Percentiles rank a stretch among this genome's conserved stretches.
These are phyloP conservation scores for Falco berigora DNA, from an alignment of 2,797 vertebrate species.

Conservation along the genomic window DNA sequence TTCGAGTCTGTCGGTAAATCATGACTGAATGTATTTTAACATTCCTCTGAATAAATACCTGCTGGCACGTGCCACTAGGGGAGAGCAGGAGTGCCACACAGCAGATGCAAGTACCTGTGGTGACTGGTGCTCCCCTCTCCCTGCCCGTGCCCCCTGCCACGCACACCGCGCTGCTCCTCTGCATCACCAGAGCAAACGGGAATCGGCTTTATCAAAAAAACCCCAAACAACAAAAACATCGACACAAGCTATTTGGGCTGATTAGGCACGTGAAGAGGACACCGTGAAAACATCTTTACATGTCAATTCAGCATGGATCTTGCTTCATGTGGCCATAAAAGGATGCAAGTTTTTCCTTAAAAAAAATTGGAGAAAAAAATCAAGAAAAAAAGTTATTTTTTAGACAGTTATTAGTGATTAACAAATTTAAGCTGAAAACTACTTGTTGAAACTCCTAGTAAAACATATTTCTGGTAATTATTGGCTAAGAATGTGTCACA, in stretches of 20 bases:
- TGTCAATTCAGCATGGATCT: neutral
- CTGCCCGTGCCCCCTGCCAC: neutral
- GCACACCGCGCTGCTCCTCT: neutral
- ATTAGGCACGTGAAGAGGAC: neutral
- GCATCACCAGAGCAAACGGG: accelerated
- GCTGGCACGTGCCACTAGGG: accelerated
- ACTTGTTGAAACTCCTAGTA: neutral
- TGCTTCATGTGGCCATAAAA: neutral
- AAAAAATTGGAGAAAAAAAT: neutral
- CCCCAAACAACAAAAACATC: neutral
- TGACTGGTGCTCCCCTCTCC: neutral
- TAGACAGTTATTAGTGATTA: neutral
- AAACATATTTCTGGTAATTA: neutral
- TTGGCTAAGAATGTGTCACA: neutral
- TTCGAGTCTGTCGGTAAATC: neutral
- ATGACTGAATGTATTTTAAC: neutral
- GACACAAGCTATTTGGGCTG: neutral
- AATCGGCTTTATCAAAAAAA: neutral
- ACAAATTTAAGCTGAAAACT: neutral
- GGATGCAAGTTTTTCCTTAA: neutral
- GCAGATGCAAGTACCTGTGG: neutral
- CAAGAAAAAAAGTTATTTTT: neutral
- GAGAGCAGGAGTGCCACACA: neutral
- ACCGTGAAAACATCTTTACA: neutral
- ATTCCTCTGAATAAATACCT: neutral